phyloP scores from a whole-genome alignment of 2,113 vertebrate species.

The Esox niger region DNA sequence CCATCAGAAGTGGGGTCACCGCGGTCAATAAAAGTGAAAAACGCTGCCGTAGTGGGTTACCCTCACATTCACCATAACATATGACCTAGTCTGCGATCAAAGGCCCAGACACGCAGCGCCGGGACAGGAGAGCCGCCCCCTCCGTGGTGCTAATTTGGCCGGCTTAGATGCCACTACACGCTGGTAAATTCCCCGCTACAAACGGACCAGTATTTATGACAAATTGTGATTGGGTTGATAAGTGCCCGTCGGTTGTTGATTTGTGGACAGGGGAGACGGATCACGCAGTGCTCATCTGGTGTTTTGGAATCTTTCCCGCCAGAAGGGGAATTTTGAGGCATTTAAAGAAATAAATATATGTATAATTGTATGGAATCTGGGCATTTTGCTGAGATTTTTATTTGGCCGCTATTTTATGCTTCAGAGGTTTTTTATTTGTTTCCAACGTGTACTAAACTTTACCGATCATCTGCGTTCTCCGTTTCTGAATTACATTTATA shows the following conservation, averaged over 20 bases:
- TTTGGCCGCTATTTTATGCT: not conserved
- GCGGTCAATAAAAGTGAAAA: conserved; percentile 72
- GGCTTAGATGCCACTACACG: conserved; percentile 53
- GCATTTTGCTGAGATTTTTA: not conserved
- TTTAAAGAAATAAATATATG: not conserved
- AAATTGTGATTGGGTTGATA: conserved; percentile 67
- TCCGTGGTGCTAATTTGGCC: conserved; percentile 58
- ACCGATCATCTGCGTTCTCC: not conserved
- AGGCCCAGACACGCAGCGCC: conserved; percentile 39
- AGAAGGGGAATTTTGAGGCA: not conserved
- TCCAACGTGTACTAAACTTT: not conserved
- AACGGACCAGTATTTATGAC: conserved; percentile 68
- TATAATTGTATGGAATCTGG: not conserved
- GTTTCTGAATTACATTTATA: not conserved
- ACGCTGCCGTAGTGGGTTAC: conserved; percentile 57
- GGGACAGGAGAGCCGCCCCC: conserved; percentile 17
- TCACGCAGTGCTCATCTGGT: conserved; percentile 6
- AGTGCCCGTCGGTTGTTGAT: conserved; percentile 27
- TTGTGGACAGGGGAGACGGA: conserved; percentile 14
- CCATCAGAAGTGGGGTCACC: conserved; percentile 52
- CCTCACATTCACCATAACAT: conserved; percentile 61
- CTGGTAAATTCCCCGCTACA: conserved; percentile 63
- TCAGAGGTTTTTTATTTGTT: not conserved
- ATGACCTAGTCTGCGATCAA: conserved; percentile 66
- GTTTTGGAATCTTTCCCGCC: not conserved